Conservation (phyloP, 2,797 vertebrate species). For the Streptopelia turtur region DNA sequence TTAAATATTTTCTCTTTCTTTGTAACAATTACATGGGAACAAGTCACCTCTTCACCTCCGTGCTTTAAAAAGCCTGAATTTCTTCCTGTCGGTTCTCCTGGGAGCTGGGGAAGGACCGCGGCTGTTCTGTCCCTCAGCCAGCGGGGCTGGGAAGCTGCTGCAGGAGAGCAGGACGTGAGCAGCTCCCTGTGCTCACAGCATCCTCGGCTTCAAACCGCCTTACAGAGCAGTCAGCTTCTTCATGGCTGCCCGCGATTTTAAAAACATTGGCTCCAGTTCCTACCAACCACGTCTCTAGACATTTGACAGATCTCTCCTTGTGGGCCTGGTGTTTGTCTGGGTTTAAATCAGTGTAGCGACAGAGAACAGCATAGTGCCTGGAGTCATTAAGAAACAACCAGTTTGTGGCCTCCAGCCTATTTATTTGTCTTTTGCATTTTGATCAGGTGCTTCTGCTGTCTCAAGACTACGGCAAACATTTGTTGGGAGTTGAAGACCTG, state of each 20-base stretch:
- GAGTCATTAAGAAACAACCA: background rate
- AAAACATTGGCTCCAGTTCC: background rate
- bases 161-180: background rate
- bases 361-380: background rate
- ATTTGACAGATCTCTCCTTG: background rate
- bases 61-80: conserved; percentile 36
- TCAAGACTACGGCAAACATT: conserved; percentile 97
- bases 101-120: background rate
- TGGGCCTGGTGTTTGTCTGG: background rate
- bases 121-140: background rate
- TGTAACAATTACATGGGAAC: background rate
- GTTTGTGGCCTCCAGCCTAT: background rate
- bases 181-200: background rate
- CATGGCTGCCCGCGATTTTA: background rate
- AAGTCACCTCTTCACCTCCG: conserved; percentile 13
- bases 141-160: background rate
- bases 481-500: conserved; percentile 95
- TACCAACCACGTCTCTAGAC: background rate
- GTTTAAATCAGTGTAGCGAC: background rate
- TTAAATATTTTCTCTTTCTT: background rate
- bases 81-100: conserved; percentile 22
- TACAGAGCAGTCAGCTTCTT: background rate
- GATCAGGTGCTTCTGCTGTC: conserved; percentile 92
- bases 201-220: background rate
- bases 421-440: background rate